Conservation (phyloP, 2,888 invertebrate species). For the Polyommatus iphigenia region DNA sequence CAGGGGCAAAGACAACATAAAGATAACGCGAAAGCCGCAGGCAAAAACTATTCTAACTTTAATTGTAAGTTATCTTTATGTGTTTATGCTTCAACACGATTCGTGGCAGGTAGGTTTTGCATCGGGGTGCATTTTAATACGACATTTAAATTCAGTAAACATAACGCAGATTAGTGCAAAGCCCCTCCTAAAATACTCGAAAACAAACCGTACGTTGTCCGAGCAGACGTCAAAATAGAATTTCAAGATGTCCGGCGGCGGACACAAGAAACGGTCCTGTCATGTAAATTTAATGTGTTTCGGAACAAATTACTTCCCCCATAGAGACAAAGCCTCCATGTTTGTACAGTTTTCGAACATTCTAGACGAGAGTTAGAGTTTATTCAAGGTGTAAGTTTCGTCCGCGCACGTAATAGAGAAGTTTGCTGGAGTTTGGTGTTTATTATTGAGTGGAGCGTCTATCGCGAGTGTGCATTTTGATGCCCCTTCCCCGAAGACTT, state of each 20-base stretch:
- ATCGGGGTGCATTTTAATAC: constrained; percentile 62
- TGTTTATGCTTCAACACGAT: constrained; percentile 33
- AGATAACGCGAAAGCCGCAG: background rate
- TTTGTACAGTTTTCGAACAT: constrained; percentile 64
- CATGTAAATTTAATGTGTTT: constrained; percentile 56
- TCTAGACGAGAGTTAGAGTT: constrained; percentile 58
- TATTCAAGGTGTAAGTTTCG: constrained; percentile 64
- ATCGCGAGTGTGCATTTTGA: constrained; percentile 37
- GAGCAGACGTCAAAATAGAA: background rate
- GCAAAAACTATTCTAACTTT: background rate
- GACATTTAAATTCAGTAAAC: constrained; percentile 25
- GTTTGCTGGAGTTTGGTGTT: constrained; percentile 58
- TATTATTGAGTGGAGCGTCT: constrained; percentile 49
- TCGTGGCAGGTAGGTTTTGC: constrained; percentile 51
- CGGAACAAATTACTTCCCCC: constrained; percentile 64
- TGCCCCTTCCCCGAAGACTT: constrained; percentile 23
- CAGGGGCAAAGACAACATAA: background rate
- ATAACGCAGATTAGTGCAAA: background rate
- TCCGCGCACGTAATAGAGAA: constrained; percentile 59
- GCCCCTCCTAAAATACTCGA: background rate
- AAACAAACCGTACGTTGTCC: background rate
- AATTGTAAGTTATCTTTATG: constrained; percentile 10
- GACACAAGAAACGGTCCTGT: constrained; percentile 56
- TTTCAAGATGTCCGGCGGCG: background rate
- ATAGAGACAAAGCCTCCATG: constrained; percentile 61